Evolutionary conservation across 2,888 invertebrate species (phyloP), one percentile per base, ranked within the genome.

Genomic region (Cheilosia urbana): DNA sequence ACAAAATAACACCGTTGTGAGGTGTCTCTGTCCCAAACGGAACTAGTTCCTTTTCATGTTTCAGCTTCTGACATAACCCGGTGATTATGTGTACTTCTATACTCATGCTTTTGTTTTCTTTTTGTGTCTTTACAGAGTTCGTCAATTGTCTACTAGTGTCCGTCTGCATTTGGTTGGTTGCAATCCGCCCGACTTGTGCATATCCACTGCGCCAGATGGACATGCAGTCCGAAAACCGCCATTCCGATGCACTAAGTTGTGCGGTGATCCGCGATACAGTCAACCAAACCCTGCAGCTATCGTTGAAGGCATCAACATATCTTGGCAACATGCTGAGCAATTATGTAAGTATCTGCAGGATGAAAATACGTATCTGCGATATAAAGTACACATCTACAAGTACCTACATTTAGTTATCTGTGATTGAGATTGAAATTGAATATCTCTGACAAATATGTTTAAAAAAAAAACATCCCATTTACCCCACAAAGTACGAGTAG

Each of bases 131-230:
- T 63, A 5, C 27, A 81, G 81, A 81, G 45, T 51, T 81, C 34
- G 47, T 55, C 75, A 62, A 69, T 47, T 60, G 40, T 55, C 62
- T 81, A 17, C 40, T 75, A 55, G 40, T 68, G 37, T 69, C 75
- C 40, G 55, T 55, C 62, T 81, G 68, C 62, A 75, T 81, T 75
- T 75, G 81, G 75, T 65, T 79, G 4, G 57, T 58, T 27, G n/a
- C 51, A 42, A 72, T 65, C 30, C 72, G 49, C 51, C 58, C 42
- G 19, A 79, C 65, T 57, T 72, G 40, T 49, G 79, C 79, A 11
- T 79, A 72, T 24, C 72, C 78, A 24, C 13, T 72, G 4, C 19
- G 45, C 11, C 30, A 51, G 17, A 7, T 49, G 40, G 58, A 42
- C 34, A 79, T 72, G 72, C 51, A 30, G 17, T 27, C 11, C 73